These are phyloP conservation scores for Parasteatoda tepidariorum DNA, from an alignment of 1,140 invertebrate species.

Conservation along the genomic window DNA sequence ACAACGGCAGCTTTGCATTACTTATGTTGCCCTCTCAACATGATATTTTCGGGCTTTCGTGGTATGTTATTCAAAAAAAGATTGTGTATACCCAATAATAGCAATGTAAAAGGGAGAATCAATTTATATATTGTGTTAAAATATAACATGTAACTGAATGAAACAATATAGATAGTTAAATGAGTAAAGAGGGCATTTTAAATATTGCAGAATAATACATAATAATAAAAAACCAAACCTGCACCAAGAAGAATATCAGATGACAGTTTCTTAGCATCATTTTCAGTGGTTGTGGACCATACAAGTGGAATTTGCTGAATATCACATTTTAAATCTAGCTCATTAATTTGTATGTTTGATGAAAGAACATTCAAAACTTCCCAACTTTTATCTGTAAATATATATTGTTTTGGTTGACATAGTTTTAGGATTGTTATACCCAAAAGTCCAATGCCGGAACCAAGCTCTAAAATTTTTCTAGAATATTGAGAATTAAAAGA, in stretches of 20 bases:
- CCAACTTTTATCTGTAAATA: conserved; percentile 37
- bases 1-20: no score
- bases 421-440: conserved; percentile 23
- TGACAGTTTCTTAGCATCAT: background rate
- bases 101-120: no score
- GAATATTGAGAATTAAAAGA: background rate
- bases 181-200: no score
- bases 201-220: no score
- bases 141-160: no score
- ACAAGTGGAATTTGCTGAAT: conserved; percentile 10
- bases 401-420: conserved; percentile 21
- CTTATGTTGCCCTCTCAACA: no score
- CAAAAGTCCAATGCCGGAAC: conserved; percentile 43
- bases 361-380: conserved; percentile 21
- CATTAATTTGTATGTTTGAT: conserved; percentile 22
- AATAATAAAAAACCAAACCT: no score
- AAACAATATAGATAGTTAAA: no score
- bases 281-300: background rate
- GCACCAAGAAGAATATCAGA: conserved; percentile 42
- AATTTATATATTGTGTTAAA: no score
- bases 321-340: background rate
- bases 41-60: no score
- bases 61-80: no score
- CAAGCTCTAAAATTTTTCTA: conserved; percentile 43
- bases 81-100: no score